Evolutionary conservation across 2,888 invertebrate genomes (phyloP).

Genomic region (Aromia moschata): DNA sequence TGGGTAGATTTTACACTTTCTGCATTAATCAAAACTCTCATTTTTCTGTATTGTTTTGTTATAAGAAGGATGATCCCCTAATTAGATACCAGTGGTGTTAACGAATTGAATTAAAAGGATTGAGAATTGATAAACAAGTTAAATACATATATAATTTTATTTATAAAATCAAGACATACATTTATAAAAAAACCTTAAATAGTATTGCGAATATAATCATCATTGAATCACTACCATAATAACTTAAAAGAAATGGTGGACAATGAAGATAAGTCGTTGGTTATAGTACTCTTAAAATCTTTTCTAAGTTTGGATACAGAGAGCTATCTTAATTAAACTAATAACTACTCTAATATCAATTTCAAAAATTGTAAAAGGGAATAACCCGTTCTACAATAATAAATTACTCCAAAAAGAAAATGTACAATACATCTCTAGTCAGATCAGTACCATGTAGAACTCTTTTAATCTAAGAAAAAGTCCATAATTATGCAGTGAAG

Average conservation of each 20-base stretch:
- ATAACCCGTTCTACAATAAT: constrained; percentile 35
- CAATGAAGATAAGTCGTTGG: constrained; percentile 47
- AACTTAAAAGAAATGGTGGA: constrained; percentile 37
- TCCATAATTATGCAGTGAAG: constrained; percentile 37
- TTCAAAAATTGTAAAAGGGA: constrained; percentile 30
- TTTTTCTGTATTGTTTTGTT: too few species aligned
- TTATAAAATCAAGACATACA: constrained; percentile 57
- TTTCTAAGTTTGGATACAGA: constrained; percentile 57
- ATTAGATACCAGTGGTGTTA: not conserved
- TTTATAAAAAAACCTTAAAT: constrained; percentile 57
- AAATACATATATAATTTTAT: constrained; percentile 53
- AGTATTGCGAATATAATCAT: constrained; percentile 56
- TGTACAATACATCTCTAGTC: constrained; percentile 46
- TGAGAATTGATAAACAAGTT: not conserved
- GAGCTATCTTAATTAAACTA: constrained; percentile 59
- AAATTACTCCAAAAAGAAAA: constrained; percentile 42
- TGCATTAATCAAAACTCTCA: too few species aligned
- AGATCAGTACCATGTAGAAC: constrained; percentile 55
- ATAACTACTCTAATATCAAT: constrained; percentile 51
- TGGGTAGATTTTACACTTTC: too few species aligned
- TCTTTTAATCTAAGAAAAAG: constrained; percentile 41
- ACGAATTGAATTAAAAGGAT: not conserved
- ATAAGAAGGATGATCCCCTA: too few species aligned
- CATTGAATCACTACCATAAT: constrained; percentile 45
- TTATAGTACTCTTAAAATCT: constrained; percentile 50